Percentiles rank a stretch among this genome's conserved stretches.
phyloP scores from a whole-genome alignment of 1,140 invertebrate species.

The Papilio dardanus region DNA sequence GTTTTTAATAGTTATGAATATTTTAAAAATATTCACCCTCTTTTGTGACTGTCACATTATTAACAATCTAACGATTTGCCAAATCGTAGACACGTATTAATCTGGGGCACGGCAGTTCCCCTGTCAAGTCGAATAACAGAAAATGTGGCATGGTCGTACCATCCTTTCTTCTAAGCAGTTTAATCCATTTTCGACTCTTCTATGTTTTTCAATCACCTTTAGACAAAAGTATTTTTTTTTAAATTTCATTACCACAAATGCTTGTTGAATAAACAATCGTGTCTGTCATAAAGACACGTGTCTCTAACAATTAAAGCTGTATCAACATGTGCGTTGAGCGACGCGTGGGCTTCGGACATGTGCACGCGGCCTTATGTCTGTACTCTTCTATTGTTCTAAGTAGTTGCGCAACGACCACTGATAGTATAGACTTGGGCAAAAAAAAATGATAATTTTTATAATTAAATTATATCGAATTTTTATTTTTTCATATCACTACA shows the following conservation, averaged over 20 bases:
- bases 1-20: no score
- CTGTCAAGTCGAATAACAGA: no score
- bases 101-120: no score
- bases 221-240: not conserved
- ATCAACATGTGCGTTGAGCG: conserved; percentile 22
- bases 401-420: not conserved
- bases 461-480: not conserved
- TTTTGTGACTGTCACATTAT: no score
- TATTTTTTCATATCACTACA: no score
- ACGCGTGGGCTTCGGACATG: conserved; percentile 20
- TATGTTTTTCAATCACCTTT: no score
- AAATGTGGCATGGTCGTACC: no score
- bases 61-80: no score
- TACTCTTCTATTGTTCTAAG: conserved; percentile 23
- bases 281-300: not conserved
- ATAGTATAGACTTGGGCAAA: conserved; percentile 23
- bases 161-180: no score
- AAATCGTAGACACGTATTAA: no score
- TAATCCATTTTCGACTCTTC: no score
- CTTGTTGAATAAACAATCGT: not conserved
- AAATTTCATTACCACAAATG: not conserved
- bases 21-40: no score
- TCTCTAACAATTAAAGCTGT: conserved; percentile 22
- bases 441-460: not conserved
- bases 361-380: conserved; percentile 13